Evolutionary conservation across 2,888 invertebrate genomes (phyloP), one percentile per base, ranked within the genome.

Genomic region (Diadromus collaris): DNA sequence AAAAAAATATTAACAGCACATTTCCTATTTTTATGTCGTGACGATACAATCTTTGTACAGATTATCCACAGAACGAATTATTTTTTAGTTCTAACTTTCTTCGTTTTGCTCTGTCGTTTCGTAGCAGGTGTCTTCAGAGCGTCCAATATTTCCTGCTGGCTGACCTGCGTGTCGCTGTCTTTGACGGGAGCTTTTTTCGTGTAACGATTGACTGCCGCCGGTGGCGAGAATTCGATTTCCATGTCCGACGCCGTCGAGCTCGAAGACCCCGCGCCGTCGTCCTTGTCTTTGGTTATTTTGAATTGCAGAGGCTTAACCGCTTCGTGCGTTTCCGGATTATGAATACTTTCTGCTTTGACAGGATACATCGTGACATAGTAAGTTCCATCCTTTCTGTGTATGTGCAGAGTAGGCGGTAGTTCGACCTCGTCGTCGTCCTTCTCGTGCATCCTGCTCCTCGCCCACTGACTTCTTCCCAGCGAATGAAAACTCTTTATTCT

Each of bases 281-380:
- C 84, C 24, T 78, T 78, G 27, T 86, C 82, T 38, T 85, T 86
- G 0, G 86, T 85, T n/a, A 88, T 82, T 58, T 85, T 86, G 48
- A 88, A 87, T 61, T 86, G 83, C 19, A 87, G 61, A 1, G 88
- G 88, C 78, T 86, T 85, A 7, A 79, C 70, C 16, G 56, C 46
- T 58, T 83, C 60, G n/a, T 80, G 71, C 32, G 78, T 19, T 29
- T 81, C 77, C 38, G 80, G 61, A 1, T 78, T 32, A 9, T 80
- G 64, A 3, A 77, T 60, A 61, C 77, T 80, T 27, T 81, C 78
- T 16, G 77, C 58, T 34, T 81, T 83, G 16, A 87, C 78, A 7
- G 87, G 87, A 78, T 85, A 84, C 83, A 88, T 86, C 0, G 88
- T 87, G 6, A 88, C 82, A 69, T 86, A 87, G 72, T 88, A 88